phyloP scores from a whole-genome alignment of 2,888 invertebrate genomes.

The Drosophila subsilvestris region DNA sequence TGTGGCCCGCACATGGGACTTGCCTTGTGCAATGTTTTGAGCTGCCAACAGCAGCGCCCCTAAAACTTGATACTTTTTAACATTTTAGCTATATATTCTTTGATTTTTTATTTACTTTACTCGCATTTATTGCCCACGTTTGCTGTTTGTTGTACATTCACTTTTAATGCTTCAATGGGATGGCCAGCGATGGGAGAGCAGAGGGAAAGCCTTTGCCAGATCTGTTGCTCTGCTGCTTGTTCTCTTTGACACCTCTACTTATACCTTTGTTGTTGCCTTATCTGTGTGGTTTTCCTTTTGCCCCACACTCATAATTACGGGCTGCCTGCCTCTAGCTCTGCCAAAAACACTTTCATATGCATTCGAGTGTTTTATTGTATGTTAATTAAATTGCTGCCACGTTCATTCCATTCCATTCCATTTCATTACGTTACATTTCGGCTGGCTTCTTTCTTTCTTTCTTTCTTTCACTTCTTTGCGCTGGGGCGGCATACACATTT shows the following conservation, averaged over 20 bases:
- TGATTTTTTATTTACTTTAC: constrained; percentile 21
- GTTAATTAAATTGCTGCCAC: constrained; percentile 70
- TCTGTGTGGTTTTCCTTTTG: neutral
- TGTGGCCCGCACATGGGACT: neutral
- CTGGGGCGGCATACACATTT: constrained; percentile 76
- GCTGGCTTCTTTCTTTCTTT: constrained; percentile 42
- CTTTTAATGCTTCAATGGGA: constrained; percentile 55
- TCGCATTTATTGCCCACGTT: constrained; percentile 29
- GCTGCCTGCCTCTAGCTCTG: constrained; percentile 34
- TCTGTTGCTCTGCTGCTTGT: neutral
- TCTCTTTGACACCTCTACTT: neutral
- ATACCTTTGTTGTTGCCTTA: neutral
- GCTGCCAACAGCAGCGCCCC: constrained; percentile 11
- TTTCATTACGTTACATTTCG: constrained; percentile 27
- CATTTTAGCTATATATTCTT: constrained; percentile 28
- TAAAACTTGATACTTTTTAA: constrained; percentile 23
- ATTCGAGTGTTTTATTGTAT: constrained; percentile 76
- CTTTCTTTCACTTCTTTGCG: constrained; percentile 40
- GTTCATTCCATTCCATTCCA: constrained; percentile 50
- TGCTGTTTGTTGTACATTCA: constrained; percentile 62
- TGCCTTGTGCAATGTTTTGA: constrained; percentile 53
- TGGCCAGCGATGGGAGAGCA: constrained; percentile 11
- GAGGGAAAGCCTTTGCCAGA: constrained; percentile 5
- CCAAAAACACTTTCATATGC: constrained; percentile 72
- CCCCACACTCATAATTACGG: neutral